A percentile compares a stretch with the other conserved stretches of the same genome.
These are phyloP conservation scores for Columba guinea DNA, from an alignment of 2,797 vertebrate species.

Conservation along the genomic window DNA sequence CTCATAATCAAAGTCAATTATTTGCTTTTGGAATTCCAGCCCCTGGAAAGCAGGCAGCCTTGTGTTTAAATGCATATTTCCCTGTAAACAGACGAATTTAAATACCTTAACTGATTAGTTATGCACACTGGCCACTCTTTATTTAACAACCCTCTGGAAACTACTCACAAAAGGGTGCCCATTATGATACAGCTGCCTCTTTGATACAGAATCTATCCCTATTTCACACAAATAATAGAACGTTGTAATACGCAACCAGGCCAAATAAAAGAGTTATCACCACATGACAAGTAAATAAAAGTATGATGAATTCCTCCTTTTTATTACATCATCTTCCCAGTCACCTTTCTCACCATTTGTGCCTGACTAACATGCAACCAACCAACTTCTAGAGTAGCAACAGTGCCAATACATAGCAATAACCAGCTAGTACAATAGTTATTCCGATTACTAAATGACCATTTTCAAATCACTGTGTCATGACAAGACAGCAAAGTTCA, in stretches of 20 bases:
- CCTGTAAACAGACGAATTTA: neutral
- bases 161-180: neutral
- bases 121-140: neutral
- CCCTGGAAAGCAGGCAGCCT: neutral
- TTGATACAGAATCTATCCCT: neutral
- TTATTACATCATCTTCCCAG: slow-evolving; percentile 9
- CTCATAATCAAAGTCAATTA: neutral
- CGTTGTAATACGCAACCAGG: neutral
- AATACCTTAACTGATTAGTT: neutral
- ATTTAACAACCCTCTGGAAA: neutral
- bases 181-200: neutral
- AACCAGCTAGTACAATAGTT: neutral
- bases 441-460: neutral
- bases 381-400: neutral
- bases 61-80: neutral
- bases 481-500: neutral
- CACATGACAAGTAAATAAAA: neutral
- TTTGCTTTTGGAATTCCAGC: neutral
- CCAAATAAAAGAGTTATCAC: neutral
- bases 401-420: neutral
- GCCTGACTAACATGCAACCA: neutral
- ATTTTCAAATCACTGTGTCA: neutral
- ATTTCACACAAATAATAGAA: neutral
- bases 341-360: neutral
- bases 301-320: neutral